A percentile compares a stretch with the other conserved stretches of the same genome.
phyloP scores from a whole-genome alignment of 2,113 vertebrate genomes.

The Carassius auratus region DNA sequence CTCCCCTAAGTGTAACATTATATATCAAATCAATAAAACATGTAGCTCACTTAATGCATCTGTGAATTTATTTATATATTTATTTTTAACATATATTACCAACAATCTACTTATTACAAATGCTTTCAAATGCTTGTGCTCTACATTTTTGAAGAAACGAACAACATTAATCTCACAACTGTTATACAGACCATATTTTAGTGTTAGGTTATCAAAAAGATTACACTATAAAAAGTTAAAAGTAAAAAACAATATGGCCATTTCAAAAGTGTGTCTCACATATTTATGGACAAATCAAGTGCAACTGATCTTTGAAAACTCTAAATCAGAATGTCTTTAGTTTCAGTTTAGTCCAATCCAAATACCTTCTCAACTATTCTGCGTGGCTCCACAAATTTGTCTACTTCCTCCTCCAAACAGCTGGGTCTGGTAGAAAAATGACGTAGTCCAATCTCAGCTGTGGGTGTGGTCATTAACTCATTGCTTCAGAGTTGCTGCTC shows the following conservation, averaged over 20 bases:
- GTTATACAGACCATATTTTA: too few relatives aligned
- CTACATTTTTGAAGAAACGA: too few relatives aligned
- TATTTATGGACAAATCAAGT: not conserved
- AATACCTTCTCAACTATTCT: conserved; percentile 71
- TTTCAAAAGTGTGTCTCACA: not conserved
- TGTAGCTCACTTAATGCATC: conserved; percentile 31
- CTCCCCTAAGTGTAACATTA: not conserved
- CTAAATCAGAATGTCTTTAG: not conserved
- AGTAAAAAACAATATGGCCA: accelerated
- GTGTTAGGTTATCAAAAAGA: too few relatives aligned
- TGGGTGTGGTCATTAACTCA: not conserved
- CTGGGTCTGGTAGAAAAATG: conserved; percentile 48
- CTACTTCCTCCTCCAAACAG: conserved; percentile 49
- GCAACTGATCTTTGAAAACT: not conserved
- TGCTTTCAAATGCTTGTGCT: too few relatives aligned
- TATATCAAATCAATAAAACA: conserved; percentile 46
- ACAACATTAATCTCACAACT: too few relatives aligned
- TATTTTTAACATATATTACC: too few relatives aligned
- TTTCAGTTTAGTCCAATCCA: conserved; percentile 65
- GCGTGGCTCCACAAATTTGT: conserved; percentile 41
- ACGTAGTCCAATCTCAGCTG: conserved; percentile 1
- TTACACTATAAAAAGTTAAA: not conserved
- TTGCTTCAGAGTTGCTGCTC: not conserved
- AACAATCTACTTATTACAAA: too few relatives aligned
- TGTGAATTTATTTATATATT: not conserved